These are phyloP conservation scores for Zaprionus obscuricornis DNA, from an alignment of 2,888 invertebrate species.

Conservation along the genomic window DNA sequence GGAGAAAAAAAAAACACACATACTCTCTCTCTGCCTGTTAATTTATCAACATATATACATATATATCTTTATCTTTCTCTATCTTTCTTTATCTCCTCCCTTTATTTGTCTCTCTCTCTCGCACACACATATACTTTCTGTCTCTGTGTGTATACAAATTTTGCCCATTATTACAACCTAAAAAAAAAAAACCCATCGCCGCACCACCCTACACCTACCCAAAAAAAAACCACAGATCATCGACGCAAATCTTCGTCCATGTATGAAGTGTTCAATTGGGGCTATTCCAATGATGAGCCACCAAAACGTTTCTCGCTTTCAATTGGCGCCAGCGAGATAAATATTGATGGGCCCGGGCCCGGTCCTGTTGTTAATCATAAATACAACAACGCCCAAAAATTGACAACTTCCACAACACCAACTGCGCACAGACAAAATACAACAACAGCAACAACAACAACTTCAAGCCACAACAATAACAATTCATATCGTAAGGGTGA, in stretches of 20 bases:
- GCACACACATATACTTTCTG: conserved; percentile 17
- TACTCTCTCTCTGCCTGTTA: not conserved
- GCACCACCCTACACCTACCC: conserved; percentile 13
- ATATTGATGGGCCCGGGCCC: conserved; percentile 82
- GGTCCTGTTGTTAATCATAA: conserved; percentile 29
- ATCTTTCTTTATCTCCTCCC: not conserved
- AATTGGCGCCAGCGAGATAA: conserved; percentile 83
- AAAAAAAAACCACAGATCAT: conserved; percentile 80
- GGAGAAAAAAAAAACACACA: not conserved
- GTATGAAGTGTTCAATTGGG: conserved; percentile 90
- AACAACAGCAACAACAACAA: conserved; percentile 39
- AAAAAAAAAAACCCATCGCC: conserved; percentile 5
- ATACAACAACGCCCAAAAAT: conserved; percentile 52
- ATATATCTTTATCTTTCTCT: not conserved
- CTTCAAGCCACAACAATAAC: conserved; percentile 46
- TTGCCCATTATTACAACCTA: conserved; percentile 15
- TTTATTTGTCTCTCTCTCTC: not conserved
- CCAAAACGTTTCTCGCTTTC: conserved; percentile 83
- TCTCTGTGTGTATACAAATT: conserved; percentile 21
- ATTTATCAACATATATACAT: not conserved
- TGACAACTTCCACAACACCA: conserved; percentile 59
- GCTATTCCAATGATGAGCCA: conserved; percentile 83
- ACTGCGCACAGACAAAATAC: conserved; percentile 79
- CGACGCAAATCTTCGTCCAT: conserved; percentile 88
- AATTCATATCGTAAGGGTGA: conserved; percentile 82